phyloP scores from a whole-genome alignment of 2,888 invertebrate genomes.

The Plebejus melissa region DNA sequence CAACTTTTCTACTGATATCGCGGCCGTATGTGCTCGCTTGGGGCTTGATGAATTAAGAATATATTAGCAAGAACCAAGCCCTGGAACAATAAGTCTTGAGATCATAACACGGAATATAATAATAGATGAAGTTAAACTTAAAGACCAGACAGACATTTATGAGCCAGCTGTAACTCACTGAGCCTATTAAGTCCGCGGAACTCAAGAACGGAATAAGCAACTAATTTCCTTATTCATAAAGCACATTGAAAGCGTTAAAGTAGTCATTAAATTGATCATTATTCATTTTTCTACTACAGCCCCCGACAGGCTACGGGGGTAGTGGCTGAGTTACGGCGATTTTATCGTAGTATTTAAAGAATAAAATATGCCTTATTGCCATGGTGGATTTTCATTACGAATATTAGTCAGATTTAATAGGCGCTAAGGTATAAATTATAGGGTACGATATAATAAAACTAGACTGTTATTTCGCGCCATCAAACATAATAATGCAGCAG shows the following conservation, averaged over 20 bases:
- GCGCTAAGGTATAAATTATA: constrained; percentile 40
- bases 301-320: constrained; percentile 64
- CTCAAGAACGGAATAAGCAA: constrained; percentile 72
- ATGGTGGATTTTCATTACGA: constrained; percentile 73
- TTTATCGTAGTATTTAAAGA: constrained; percentile 70
- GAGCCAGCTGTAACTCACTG: constrained; percentile 59
- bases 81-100: constrained; percentile 26
- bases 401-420: constrained; percentile 74
- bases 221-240: constrained; percentile 79
- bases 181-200: constrained; percentile 69
- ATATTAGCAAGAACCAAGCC: constrained; percentile 21
- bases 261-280: constrained; percentile 72
- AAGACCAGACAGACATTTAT: constrained; percentile 49
- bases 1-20: no score
- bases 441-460: constrained; percentile 23
- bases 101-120: constrained; percentile 37
- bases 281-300: constrained; percentile 72
- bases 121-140: constrained; percentile 50
- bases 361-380: constrained; percentile 68
- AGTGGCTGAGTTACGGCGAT: constrained; percentile 68
- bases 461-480: constrained; percentile 18
- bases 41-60: no score
- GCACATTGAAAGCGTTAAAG: constrained; percentile 77
- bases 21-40: no score
- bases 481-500: constrained; percentile 18